These are phyloP conservation scores for Oxystoma pomonae DNA, from an alignment of 2,888 invertebrate species.

Conservation along the genomic window DNA sequence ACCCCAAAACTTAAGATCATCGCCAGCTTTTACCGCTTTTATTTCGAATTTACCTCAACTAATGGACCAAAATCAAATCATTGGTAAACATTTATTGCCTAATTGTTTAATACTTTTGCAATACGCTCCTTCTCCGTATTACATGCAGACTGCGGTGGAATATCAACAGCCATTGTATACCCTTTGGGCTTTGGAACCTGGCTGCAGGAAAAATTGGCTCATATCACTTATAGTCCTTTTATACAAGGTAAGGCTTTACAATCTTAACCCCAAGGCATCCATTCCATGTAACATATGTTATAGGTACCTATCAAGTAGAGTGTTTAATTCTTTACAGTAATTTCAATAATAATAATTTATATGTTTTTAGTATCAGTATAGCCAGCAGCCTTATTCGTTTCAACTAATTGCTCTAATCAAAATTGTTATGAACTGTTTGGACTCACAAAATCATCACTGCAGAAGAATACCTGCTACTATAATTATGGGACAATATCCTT, in stretches of 20 bases:
- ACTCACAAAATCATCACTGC: slow-evolving; percentile 89
- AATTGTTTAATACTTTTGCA: slow-evolving; percentile 77
- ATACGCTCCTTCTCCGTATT: slow-evolving; percentile 78
- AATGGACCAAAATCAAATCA: slow-evolving; percentile 91
- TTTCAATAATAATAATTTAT: neutral
- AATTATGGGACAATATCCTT: slow-evolving; percentile 67
- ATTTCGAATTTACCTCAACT: slow-evolving; percentile 90
- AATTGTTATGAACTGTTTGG: slow-evolving; percentile 88
- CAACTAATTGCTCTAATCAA: slow-evolving; percentile 78
- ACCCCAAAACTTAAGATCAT: slow-evolving; percentile 79
- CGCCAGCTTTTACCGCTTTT: slow-evolving; percentile 95
- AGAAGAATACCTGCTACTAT: slow-evolving; percentile 77
- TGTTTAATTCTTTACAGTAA: no score
- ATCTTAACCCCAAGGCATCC: no score
- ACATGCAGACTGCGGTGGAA: slow-evolving; percentile 49
- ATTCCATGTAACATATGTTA: no score
- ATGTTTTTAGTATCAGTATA: slow-evolving; percentile 65
- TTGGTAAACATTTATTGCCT: slow-evolving; percentile 85
- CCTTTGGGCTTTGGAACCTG: slow-evolving; percentile 82
- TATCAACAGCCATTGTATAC: slow-evolving; percentile 74
- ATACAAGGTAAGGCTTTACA: slow-evolving; percentile 91
- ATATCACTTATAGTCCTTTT: slow-evolving; percentile 88
- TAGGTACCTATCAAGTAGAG: no score
- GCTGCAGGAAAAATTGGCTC: slow-evolving; percentile 87
- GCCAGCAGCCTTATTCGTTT: slow-evolving; percentile 62